A percentile compares a stretch with the other conserved stretches of the same genome.
Evolutionary conservation across 2,888 invertebrate species (phyloP).

Genomic region (Trissolcus japonicus): DNA sequence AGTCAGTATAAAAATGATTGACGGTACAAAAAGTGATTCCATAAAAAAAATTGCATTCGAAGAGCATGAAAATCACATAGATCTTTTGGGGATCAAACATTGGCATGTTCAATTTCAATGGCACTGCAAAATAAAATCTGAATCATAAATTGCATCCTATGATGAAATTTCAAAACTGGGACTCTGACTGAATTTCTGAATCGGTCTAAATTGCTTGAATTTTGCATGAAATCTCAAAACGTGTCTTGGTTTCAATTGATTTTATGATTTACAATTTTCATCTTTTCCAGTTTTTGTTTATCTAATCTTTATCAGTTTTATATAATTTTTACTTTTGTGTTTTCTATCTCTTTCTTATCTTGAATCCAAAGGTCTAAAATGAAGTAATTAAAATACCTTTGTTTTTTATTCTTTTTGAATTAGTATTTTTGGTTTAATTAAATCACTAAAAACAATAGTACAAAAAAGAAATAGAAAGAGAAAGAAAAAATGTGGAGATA

Average conservation of each 20-base stretch:
- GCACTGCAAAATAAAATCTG: too few species aligned
- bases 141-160: not conserved
- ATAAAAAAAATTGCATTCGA: too few species aligned
- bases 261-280: not conserved
- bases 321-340: constrained; percentile 17
- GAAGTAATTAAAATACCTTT: constrained; percentile 17
- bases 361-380: constrained; percentile 28
- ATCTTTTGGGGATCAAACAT: too few species aligned
- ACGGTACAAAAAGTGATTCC: too few species aligned
- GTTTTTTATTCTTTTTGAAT: constrained; percentile 2
- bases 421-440: not conserved
- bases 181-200: not conserved
- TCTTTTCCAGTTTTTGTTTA: constrained; percentile 10
- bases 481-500: constrained; percentile 66
- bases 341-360: constrained; percentile 51
- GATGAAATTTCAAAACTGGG: not conserved
- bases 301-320: constrained; percentile 9
- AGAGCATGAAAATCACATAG: too few species aligned
- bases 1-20: too few species aligned
- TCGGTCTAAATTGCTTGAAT: not conserved
- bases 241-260: not conserved
- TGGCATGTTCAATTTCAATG: too few species aligned
- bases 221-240: constrained; percentile 30
- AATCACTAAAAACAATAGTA: not conserved
- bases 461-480: constrained; percentile 3